Evolutionary conservation across 64 coral and sea anemone genomes (phyloP).

Genomic region (Montipora cactus): DNA sequence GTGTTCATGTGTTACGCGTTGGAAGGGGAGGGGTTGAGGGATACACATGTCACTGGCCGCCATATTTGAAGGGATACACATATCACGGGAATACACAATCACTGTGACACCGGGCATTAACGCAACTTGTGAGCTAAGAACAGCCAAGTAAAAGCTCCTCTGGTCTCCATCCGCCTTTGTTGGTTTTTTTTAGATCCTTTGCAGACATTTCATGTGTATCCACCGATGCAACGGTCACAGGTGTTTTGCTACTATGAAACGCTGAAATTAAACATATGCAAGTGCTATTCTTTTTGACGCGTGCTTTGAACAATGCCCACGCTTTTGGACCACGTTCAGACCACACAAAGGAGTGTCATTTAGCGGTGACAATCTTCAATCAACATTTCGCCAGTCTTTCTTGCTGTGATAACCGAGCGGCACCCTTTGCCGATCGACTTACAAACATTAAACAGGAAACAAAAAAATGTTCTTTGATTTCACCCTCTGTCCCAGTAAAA

Average conservation of each 20-base stretch:
- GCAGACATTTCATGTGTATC: not conserved
- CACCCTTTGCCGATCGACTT: slow-evolving; percentile 17
- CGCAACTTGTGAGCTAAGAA: too few relatives aligned
- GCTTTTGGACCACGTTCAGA: not conserved
- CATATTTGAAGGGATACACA: too few relatives aligned
- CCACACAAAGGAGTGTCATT: slow-evolving; percentile 38
- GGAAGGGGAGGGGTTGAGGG: too few relatives aligned
- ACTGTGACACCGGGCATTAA: too few relatives aligned
- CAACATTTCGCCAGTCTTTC: not conserved
- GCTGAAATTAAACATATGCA: not conserved
- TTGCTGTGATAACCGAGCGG: slow-evolving; percentile 7
- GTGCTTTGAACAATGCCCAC: not conserved
- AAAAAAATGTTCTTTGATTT: slow-evolving; percentile 50
- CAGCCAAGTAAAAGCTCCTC: too few relatives aligned
- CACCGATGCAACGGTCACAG: not conserved
- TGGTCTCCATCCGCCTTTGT: too few relatives aligned
- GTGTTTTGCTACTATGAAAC: not conserved
- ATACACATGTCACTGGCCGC: too few relatives aligned
- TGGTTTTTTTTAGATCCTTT: not conserved
- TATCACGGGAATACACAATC: too few relatives aligned
- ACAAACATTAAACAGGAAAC: slow-evolving; percentile 41
- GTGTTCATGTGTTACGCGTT: too few relatives aligned
- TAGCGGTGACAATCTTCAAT: not conserved
- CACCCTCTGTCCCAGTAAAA: not conserved
- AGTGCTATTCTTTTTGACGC: not conserved